Evolutionary conservation across 2,113 vertebrate genomes (phyloP).

Genomic region (Ammodytes dubius): DNA sequence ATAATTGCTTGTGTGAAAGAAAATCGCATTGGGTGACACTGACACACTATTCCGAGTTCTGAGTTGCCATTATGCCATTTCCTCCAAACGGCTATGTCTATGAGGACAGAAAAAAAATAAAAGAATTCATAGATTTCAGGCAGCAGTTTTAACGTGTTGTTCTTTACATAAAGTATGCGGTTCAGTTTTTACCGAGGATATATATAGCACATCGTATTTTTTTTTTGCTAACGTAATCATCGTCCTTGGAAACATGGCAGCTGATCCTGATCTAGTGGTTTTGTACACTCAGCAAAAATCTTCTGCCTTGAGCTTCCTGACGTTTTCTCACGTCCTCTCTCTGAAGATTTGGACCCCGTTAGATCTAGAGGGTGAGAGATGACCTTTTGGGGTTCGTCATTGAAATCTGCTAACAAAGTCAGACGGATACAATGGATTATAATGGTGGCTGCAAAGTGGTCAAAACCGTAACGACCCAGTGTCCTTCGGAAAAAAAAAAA

Average conservation of each 20-base stretch:
- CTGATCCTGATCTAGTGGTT: conserved; percentile 43
- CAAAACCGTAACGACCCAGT: neutral
- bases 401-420: conserved; percentile 67
- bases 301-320: conserved; percentile 55
- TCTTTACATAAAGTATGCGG: neutral
- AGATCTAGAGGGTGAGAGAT: conserved; percentile 58
- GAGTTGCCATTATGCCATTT: neutral
- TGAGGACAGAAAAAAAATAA: neutral
- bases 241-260: conserved; percentile 39
- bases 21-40: conserved; percentile 34
- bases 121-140: neutral
- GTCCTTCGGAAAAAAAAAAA: conserved; percentile 43
- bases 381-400: conserved; percentile 61
- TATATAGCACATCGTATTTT: conserved; percentile 12
- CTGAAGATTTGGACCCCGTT: conserved; percentile 64
- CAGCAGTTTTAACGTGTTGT: neutral
- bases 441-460: conserved; percentile 30
- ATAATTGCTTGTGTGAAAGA: conserved; percentile 39
- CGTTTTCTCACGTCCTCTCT: conserved; percentile 40
- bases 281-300: conserved; percentile 58
- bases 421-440: conserved; percentile 30
- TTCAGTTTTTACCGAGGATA: conserved; percentile 12
- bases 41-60: conserved; percentile 18
- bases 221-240: neutral
- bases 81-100: neutral